phyloP scores from a whole-genome alignment of 2,888 invertebrate genomes.

The Rosalia funebris region DNA sequence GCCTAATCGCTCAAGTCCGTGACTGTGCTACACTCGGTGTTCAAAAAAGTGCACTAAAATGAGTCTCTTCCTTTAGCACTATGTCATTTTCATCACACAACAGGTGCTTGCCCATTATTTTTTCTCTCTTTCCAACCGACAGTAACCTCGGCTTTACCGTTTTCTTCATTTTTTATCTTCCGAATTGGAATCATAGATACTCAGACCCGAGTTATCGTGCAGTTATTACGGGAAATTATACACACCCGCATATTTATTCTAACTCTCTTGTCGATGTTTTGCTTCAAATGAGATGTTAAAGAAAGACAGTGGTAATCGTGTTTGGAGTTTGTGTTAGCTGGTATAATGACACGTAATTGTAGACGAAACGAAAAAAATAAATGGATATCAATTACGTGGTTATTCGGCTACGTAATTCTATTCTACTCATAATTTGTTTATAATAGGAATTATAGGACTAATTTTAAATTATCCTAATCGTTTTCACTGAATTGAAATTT shows the following conservation, averaged over 20 bases:
- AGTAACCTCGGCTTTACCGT: conserved; percentile 31
- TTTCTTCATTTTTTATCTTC: conserved; percentile 32
- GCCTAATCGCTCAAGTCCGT: conserved; percentile 63
- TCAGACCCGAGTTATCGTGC: too few species aligned
- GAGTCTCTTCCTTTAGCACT: conserved; percentile 60
- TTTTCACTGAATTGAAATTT: conserved; percentile 40
- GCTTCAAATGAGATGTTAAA: conserved; percentile 28
- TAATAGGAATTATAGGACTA: conserved; percentile 47
- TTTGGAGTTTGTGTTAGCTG: conserved; percentile 23
- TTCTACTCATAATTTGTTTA: conserved; percentile 50
- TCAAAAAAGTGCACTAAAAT: conserved; percentile 58
- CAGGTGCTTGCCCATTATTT: conserved; percentile 56
- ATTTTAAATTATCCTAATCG: conserved; percentile 43
- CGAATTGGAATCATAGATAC: conserved; percentile 23
- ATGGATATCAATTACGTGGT: conserved; percentile 57
- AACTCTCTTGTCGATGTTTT: conserved; percentile 16
- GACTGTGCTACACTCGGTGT: conserved; percentile 55
- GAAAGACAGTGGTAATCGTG: conserved; percentile 13
- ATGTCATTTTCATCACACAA: conserved; percentile 60
- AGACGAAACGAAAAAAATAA: conserved; percentile 50
- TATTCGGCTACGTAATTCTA: conserved; percentile 56
- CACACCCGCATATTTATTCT: conserved; percentile 31
- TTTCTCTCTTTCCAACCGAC: conserved; percentile 35
- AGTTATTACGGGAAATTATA: conserved; percentile 25
- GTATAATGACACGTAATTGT: conserved; percentile 45